Percentiles rank a stretch among this genome's conserved stretches.
These are phyloP conservation scores for Zenarchopterus dispar DNA, from an alignment of 2,797 vertebrate species.

Conservation along the genomic window DNA sequence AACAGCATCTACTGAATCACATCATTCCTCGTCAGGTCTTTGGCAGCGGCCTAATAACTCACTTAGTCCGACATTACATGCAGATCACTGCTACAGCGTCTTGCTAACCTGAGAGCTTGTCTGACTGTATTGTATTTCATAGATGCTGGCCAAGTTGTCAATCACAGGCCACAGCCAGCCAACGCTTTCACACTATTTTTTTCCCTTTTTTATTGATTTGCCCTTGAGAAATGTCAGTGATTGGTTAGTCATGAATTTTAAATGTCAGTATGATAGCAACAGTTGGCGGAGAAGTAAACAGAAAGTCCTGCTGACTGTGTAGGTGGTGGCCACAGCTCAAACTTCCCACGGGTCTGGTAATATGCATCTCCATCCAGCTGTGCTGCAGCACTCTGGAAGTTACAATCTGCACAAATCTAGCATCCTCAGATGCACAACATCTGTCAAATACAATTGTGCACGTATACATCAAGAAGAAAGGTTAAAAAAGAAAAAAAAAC, in stretches of 20 bases:
- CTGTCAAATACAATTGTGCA: too few species aligned
- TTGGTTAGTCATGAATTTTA: conserved; percentile 51
- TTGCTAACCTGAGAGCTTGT: conserved; percentile 16
- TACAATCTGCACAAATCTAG: conserved; percentile 16
- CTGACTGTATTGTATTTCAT: conserved; percentile 34
- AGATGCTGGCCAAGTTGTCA: conserved; percentile 26
- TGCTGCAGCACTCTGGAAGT: conserved; percentile 2
- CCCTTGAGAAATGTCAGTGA: conserved; percentile 51
- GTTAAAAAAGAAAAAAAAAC: not conserved
- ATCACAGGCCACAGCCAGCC: conserved; percentile 22
- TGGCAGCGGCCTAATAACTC: not conserved
- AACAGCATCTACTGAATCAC: conserved; percentile 18
- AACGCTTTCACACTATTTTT: conserved; percentile 9
- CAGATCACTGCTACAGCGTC: conserved; percentile 1
- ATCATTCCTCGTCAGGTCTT: conserved; percentile 19
- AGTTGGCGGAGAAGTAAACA: conserved; percentile 38
- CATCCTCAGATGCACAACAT: not conserved
- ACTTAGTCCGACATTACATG: conserved; percentile 4
- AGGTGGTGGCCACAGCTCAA: conserved; percentile 24
- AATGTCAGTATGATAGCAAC: conserved; percentile 52
- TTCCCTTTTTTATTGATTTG: conserved; percentile 54
- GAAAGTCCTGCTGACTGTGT: conserved; percentile 30
- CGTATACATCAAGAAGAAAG: not conserved
- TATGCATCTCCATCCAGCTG: conserved; percentile 30
- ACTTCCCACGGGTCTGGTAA: conserved; percentile 7